Base-by-base conservation (phyloP, 2,113 vertebrate genomes). In the Malurus alboscapulatus region DNA sequence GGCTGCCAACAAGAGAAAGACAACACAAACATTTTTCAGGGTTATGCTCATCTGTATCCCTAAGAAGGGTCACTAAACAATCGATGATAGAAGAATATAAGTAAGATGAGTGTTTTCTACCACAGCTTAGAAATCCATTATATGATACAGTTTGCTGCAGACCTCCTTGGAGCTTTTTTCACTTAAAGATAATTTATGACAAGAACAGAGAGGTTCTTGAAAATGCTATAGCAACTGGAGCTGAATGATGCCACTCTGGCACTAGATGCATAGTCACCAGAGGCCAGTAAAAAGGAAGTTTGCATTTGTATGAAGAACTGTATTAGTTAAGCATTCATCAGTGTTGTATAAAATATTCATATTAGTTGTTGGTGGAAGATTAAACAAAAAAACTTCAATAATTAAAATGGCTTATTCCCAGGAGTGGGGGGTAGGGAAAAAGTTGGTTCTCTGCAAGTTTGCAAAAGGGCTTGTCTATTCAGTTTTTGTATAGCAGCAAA, bases 181-280 rank as follows among this genome's bases (percentile, higher is more conserved):
- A 99, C 98, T 99, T 98, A 98, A 99, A 98, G 98, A 98, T 99
- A 99, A 99, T 99, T 99, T 99, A 99, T 99, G 98, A 99, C 98
- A 98, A 99, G 99, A 98, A 99, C 98, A 98, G 98, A 98, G 98
- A 98, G 98, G 98, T 99, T 98, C 98, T 99, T 99, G 98, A 99
- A 98, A 99, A 99, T 98, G 98, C 99, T 99, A 99, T 99, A 99
- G 99, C 98, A 99, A 99, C 99, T 98, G 98, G 97, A 98, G 96
- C 97, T 98, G 97, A 98, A 97, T 97, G 97, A 98, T 98, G 91
- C 96, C 94, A 97, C 97, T 97, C 97, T 88, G 97, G 97, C 93
- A 91, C 93, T 96, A 96, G 97, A 97, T 92, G 91, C 96, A 91
- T 91, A 97, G 96, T 96, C 97, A 98, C 97, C 97, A 95, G 97